Percentiles rank a stretch among this genome's conserved stretches.
Evolutionary conservation across 2,113 vertebrate genomes (phyloP).

Genomic region (Megaleporinus macrocephalus): DNA sequence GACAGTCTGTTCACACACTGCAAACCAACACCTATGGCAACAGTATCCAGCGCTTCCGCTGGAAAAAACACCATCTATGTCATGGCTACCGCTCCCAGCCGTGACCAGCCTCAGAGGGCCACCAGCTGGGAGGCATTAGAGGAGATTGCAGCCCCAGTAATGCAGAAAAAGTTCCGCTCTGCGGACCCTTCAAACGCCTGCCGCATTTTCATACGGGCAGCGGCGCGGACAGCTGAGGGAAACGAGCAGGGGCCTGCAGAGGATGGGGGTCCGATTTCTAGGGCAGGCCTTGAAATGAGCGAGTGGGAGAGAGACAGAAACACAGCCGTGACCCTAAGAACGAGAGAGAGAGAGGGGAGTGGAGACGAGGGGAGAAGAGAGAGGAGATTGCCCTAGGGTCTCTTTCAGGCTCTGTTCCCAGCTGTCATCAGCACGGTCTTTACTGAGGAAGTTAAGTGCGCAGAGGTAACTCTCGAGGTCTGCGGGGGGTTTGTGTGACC

Average conservation of each 20-base stretch:
- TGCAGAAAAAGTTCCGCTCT: conserved; percentile 17
- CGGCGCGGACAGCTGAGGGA: background rate
- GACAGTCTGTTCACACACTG: conserved; percentile 68
- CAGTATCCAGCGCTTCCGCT: conserved; percentile 57
- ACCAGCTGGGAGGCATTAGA: conserved; percentile 73
- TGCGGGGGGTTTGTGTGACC: conserved; percentile 57
- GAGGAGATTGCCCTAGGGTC: background rate
- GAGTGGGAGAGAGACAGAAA: conserved; percentile 1
- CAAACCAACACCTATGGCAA: conserved; percentile 38
- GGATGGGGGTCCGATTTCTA: background rate
- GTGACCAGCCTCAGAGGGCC: conserved; percentile 58
- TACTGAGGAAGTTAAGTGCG: conserved; percentile 52
- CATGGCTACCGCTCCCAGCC: conserved; percentile 62
- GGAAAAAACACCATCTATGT: conserved; percentile 53
- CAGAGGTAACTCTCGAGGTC: conserved; percentile 23
- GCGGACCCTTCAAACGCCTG: conserved; percentile 18
- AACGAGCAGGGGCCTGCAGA: background rate
- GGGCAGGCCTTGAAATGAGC: conserved; percentile 8
- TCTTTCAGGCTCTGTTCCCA: conserved; percentile 57
- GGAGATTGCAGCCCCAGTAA: conserved; percentile 59
- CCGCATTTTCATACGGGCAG: conserved; percentile 17
- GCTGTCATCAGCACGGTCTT: conserved; percentile 58
- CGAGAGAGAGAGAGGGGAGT: background rate
- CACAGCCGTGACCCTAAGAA: no score
- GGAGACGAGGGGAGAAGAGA: background rate